Conservation (phyloP, 2,888 invertebrate genomes). For the Tipula vernalis region DNA sequence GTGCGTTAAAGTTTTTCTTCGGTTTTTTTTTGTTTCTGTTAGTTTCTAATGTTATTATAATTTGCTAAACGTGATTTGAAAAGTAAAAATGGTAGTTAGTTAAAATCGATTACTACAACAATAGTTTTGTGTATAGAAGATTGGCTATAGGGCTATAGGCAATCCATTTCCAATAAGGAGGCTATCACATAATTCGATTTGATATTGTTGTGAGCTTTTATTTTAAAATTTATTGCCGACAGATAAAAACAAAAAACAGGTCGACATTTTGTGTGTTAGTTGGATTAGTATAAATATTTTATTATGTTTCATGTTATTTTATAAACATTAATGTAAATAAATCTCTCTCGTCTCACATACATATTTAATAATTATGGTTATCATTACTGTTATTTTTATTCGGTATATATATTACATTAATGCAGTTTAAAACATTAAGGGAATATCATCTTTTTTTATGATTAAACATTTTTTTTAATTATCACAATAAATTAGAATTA, state of each 20-base stretch:
- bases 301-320: neutral
- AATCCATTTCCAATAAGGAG: neutral
- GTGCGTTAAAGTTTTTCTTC: neutral
- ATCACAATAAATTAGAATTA: neutral
- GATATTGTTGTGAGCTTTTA: neutral
- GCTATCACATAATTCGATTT: neutral
- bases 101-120: neutral
- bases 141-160: neutral
- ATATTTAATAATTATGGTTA: neutral
- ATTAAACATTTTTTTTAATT: neutral
- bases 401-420: neutral
- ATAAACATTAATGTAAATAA: neutral
- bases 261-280: neutral
- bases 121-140: neutral
- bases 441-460: neutral
- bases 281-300: neutral
- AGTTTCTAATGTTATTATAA: conserved; percentile 4
- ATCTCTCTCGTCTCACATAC: neutral
- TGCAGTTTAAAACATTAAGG: conserved; percentile 4
- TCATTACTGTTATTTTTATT: neutral
- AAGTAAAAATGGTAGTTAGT: neutral
- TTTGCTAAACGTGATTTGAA: neutral
- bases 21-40: neutral
- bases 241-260: neutral
- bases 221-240: neutral